Conservation (phyloP, 2,113 vertebrate species). For the Zonotrichia leucophrys region DNA sequence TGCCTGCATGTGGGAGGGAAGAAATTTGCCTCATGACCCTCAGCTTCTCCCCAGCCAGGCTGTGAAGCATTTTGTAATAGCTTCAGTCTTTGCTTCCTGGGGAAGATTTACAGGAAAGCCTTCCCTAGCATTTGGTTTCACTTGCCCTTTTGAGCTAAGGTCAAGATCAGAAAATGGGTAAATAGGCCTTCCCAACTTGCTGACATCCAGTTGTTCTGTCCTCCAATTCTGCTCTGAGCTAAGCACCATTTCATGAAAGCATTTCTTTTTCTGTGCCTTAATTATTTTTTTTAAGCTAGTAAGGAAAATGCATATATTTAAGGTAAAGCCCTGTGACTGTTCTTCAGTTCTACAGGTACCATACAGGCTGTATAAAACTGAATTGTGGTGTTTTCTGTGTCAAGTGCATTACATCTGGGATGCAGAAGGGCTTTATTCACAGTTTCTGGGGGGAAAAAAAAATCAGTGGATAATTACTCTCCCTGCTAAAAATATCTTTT, state of each 20-base stretch:
- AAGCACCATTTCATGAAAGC: background rate
- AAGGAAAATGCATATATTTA: background rate
- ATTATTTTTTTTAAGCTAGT: background rate
- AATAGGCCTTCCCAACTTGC: background rate
- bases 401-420: background rate
- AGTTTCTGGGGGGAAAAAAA: background rate
- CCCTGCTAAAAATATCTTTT: background rate
- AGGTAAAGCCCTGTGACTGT: background rate
- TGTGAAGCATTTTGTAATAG: background rate
- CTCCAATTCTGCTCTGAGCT: background rate
- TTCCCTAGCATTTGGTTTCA: background rate
- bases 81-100: background rate
- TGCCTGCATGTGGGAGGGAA: background rate
- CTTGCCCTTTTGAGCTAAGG: slow-evolving; percentile 6
- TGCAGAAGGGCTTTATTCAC: background rate
- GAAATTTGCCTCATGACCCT: background rate
- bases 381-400: background rate
- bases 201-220: background rate
- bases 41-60: background rate
- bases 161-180: slow-evolving; percentile 1
- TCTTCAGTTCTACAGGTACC: background rate
- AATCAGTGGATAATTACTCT: background rate
- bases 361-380: background rate
- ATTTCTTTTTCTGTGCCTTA: background rate
- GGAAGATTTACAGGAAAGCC: background rate